These are phyloP conservation scores for Dryocosmus kuriphilus DNA, from an alignment of 2,888 invertebrate genomes.

Conservation along the genomic window DNA sequence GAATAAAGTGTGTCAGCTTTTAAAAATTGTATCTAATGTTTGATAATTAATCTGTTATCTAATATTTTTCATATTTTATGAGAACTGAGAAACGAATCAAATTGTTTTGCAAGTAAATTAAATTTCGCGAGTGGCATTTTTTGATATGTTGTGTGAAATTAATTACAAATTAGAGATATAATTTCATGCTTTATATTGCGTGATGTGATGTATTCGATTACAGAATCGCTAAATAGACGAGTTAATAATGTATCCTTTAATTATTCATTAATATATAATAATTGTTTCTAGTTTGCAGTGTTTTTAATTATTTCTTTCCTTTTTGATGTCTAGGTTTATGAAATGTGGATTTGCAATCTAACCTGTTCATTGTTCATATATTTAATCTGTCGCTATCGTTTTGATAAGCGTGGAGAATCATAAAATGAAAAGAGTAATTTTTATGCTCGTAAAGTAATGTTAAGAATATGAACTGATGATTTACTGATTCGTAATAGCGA, in stretches of 20 bases:
- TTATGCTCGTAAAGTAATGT: conserved; percentile 49
- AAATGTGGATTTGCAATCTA: too few relatives aligned
- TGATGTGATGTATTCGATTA: conserved; percentile 21
- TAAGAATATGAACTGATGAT: conserved; percentile 36
- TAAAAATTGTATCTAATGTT: not conserved
- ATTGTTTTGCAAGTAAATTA: not conserved
- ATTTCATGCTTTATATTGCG: conserved; percentile 22
- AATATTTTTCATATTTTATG: too few relatives aligned
- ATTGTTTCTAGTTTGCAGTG: not conserved
- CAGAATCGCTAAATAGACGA: not conserved
- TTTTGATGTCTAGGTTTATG: not conserved
- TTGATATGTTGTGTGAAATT: not conserved
- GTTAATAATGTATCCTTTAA: conserved; percentile 14
- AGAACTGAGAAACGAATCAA: not conserved
- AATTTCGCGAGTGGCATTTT: not conserved
- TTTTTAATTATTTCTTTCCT: not conserved
- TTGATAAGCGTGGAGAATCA: conserved; percentile 26
- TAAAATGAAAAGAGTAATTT: conserved; percentile 49
- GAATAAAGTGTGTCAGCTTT: not conserved
- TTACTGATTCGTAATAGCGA: not conserved
- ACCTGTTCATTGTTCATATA: not conserved
- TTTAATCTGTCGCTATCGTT: not conserved
- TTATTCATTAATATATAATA: not conserved
- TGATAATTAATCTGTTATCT: not conserved
- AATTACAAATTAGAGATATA: not conserved